These are phyloP conservation scores for Zapornia atra DNA, from an alignment of 2,113 vertebrate genomes.

Conservation along the genomic window DNA sequence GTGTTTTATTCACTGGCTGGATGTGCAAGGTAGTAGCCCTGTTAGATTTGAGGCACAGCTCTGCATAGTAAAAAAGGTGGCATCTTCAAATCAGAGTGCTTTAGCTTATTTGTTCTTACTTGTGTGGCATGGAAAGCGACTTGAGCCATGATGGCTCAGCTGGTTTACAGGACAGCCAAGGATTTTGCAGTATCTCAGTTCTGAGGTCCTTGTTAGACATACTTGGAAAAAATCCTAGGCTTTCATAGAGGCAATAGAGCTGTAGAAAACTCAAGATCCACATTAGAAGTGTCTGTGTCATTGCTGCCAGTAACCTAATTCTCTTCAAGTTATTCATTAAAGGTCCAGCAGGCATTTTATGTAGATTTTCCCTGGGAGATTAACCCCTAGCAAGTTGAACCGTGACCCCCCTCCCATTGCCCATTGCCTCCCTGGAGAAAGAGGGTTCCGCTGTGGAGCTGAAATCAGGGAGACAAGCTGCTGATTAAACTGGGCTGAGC, in stretches of 20 bases:
- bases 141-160: neutral
- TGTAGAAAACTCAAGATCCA: neutral
- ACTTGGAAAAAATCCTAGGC: neutral
- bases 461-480: neutral
- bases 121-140: neutral
- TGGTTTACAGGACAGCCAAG: neutral
- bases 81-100: neutral
- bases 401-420: fast-evolving
- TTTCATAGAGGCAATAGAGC: neutral
- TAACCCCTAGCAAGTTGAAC: neutral
- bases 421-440: neutral
- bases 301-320: neutral
- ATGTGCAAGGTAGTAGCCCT: neutral
- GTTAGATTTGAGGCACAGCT: fast-evolving
- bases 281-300: neutral
- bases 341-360: neutral
- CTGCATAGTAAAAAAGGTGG: neutral
- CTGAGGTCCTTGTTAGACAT: neutral
- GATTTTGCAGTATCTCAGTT: neutral
- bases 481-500: neutral
- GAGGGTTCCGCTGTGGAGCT: neutral
- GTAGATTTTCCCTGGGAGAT: neutral
- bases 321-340: neutral
- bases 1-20: neutral
- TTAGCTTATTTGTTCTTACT: neutral